phyloP scores from a whole-genome alignment of 2,113 vertebrate species.

The Ochotona princeps region DNA sequence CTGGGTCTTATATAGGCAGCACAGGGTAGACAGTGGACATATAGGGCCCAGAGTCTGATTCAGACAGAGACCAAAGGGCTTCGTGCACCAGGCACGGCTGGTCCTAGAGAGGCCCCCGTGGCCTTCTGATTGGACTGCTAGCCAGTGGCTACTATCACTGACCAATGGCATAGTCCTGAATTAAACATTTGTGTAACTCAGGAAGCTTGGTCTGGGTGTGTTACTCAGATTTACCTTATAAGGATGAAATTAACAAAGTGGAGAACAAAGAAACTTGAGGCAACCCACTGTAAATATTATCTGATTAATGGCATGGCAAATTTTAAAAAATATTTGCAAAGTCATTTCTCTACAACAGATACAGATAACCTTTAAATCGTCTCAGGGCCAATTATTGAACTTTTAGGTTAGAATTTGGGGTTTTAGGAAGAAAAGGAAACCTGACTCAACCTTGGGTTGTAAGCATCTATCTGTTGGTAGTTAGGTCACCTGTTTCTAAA shows the following conservation, averaged over 20 bases:
- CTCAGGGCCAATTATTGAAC: neutral
- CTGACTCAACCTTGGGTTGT: neutral
- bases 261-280: neutral
- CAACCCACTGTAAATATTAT: neutral
- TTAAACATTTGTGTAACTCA: neutral
- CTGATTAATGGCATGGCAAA: neutral
- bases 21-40: neutral
- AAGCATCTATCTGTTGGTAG: neutral
- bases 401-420: neutral
- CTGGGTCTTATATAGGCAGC: neutral
- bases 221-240: neutral
- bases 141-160: neutral
- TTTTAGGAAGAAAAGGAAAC: neutral
- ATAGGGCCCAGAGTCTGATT: neutral
- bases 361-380: neutral
- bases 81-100: neutral
- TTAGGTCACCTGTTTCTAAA: neutral
- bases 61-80: neutral
- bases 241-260: neutral
- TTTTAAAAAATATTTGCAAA: conserved; percentile 34
- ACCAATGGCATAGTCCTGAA: neutral
- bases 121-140: neutral
- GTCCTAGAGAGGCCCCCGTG: neutral
- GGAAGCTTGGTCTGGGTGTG: neutral
- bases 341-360: neutral